Conservation (phyloP, 2,888 invertebrate species). For the Nowickia ferox region DNA sequence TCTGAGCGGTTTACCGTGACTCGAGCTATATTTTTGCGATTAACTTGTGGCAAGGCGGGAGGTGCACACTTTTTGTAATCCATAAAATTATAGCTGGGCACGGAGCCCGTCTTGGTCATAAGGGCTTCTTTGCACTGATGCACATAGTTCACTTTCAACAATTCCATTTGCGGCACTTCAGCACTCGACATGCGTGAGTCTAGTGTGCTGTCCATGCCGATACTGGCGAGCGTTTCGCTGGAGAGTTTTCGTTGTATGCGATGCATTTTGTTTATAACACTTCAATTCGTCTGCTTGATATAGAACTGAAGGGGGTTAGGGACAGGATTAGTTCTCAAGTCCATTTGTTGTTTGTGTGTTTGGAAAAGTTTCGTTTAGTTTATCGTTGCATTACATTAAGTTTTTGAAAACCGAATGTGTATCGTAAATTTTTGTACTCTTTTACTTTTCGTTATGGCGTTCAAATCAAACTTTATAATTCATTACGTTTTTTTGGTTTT, state of each 20-base stretch:
- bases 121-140: slow-evolving; percentile 80
- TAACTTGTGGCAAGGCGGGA: not conserved
- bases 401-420: not conserved
- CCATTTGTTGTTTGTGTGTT: not conserved
- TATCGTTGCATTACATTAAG: not conserved
- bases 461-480: not conserved
- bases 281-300: not conserved
- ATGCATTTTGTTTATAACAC: slow-evolving; percentile 75
- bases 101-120: slow-evolving; percentile 75
- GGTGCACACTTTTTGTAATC: slow-evolving; percentile 66
- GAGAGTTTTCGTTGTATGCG: slow-evolving; percentile 76
- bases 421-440: slow-evolving; percentile 11
- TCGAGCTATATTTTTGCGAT: slow-evolving; percentile 64
- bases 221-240: slow-evolving; percentile 71
- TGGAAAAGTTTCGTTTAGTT: not conserved
- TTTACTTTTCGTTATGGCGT: slow-evolving; percentile 3
- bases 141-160: slow-evolving; percentile 82
- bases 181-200: slow-evolving; percentile 80
- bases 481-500: not conserved
- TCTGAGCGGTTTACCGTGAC: slow-evolving; percentile 54
- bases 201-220: slow-evolving; percentile 77
- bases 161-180: slow-evolving; percentile 82
- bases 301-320: not conserved
- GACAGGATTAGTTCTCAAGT: not conserved
- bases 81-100: slow-evolving; percentile 66